Base-by-base conservation (phyloP, 1,140 invertebrate species). In the Hetaerina americana region DNA sequence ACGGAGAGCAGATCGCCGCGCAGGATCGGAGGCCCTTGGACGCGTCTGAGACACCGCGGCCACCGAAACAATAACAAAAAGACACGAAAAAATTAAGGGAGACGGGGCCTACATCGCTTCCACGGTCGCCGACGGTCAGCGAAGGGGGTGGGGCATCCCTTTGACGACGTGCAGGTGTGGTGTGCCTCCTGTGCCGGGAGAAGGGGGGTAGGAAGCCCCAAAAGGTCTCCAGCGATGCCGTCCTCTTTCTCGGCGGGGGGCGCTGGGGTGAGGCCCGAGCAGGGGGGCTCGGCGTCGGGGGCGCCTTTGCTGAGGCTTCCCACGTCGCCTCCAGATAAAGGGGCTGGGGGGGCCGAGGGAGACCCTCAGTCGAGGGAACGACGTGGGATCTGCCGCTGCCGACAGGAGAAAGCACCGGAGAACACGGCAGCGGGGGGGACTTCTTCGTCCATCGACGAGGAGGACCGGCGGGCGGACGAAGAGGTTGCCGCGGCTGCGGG, bases 231-330 rank as follows among this genome's bases (percentile, higher is more conserved):
- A 57, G 22, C 15, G 40, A 57, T 57, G 40, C 40, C 40, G 40
- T 57, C 40, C 15, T 57, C 40, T n/a, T n/a, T n/a, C 40, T 18
- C 40, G 40, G 40, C 40, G 22, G 40, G 40, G 40, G 40, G 40
- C 22, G 40, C 15, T 12, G 40, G 15, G 10, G 40, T 12, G 40
- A 57, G 40, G 40, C 40, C 40, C 22, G 40, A 12, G 1, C 40
- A 57, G 40, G 40, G 22, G 40, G 40, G 40, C 22, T n/a, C n/a
- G n/a, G 40, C 40, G 10, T 12, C 40, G 10, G 40, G 15, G 15
- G 40, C 40, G 40, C 40, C 40, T 57, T 57, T 57, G 40, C 27
- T 40, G 31, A 70, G 25, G 31, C 26, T 70, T 70, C 70, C 28
- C 26, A 40, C 28, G 6, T n/a, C n/a, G n/a, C n/a, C n/a, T n/a